Base-by-base conservation (phyloP, 2,888 invertebrate species). In the Phytoseiulus persimilis region DNA sequence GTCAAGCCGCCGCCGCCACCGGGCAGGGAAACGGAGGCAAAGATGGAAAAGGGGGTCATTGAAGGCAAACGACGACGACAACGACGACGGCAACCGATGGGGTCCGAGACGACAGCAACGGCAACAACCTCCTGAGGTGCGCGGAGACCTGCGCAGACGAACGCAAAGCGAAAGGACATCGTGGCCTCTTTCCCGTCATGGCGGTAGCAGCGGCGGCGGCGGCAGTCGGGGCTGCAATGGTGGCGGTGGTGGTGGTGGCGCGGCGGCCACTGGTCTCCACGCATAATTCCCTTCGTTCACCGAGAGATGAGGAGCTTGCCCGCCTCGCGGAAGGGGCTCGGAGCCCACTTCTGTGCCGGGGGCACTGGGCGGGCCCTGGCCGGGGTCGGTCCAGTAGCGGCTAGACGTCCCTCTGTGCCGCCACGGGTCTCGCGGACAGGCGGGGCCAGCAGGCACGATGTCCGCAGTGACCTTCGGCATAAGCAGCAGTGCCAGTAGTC, bases 401-500 rank as follows among this genome's bases (percentile, higher is more conserved):
- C 65, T 65, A 65, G 65, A 65, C 65, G 65, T 65, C 65, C 65
- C 9, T 18, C 14, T 18, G 65, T 65, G 65, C 65, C 65, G 65
- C 65, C 28, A 65, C 65, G 65, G 39, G 65, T 28, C 65, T 28
- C 5, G 65, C 65, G 65, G 32, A 33, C 87, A 45, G 87, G 87
- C 87, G 87, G 87, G 87, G 87, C 87, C 32, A 87, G 32, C 87
- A 45, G 39, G 39, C 87, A 87, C 87, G 39, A 87, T 87, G 87
- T 87, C 87, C 87, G 87, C 87, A 87, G 87, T 87, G 87, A 87
- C 87, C 87, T 87, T 87, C 87, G 87, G 87, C 87, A 87, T 87
- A 87, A 87, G 87, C 87, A 87, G 87, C 45, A 65, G 65, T 65
- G 65, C 11, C 5, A 28, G 65, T 23, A 23, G 65, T 23, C 5